Evolutionary conservation across 2,113 vertebrate genomes (phyloP).

Genomic region (Holacanthus passer): DNA sequence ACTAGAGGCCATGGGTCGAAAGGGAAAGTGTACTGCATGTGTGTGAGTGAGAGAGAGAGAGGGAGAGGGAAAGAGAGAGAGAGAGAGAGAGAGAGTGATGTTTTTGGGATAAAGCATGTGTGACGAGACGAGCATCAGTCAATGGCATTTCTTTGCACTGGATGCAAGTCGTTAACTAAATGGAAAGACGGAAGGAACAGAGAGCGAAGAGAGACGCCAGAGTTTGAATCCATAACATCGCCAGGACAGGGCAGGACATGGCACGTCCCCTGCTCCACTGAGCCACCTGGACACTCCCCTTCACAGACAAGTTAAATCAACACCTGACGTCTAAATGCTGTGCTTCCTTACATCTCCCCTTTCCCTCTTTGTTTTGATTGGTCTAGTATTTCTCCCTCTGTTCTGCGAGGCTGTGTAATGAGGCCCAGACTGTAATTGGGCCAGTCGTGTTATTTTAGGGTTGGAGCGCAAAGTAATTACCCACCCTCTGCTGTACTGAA

Average conservation of each 20-base stretch:
- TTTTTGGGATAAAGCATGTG: slow-evolving; percentile 22
- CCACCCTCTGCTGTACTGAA: slow-evolving; percentile 61
- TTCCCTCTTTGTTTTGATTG: slow-evolving; percentile 66
- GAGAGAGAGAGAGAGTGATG: slow-evolving; percentile 8
- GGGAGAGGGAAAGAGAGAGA: slow-evolving; percentile 1
- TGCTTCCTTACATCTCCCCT: slow-evolving; percentile 61
- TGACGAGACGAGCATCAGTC: slow-evolving; percentile 13
- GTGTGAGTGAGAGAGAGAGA: slow-evolving; percentile 17
- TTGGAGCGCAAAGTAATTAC: slow-evolving; percentile 78
- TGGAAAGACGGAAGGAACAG: not conserved
- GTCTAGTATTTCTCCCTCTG: slow-evolving; percentile 63
- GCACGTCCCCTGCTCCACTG: slow-evolving; percentile 21
- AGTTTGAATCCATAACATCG: slow-evolving; percentile 44
- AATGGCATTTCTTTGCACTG: not conserved
- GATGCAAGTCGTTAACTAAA: not conserved
- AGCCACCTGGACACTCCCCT: slow-evolving; percentile 56
- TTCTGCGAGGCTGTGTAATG: slow-evolving; percentile 72
- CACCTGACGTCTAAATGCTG: slow-evolving; percentile 56
- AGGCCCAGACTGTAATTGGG: slow-evolving; percentile 80
- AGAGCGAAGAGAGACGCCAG: slow-evolving; percentile 11
- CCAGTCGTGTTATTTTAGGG: slow-evolving; percentile 81
- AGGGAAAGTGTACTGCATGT: slow-evolving; percentile 31
- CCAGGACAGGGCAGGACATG: slow-evolving; percentile 46
- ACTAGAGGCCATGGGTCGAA: slow-evolving; percentile 57
- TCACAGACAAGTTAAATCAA: slow-evolving; percentile 61